Conservation (phyloP, 2,888 invertebrate species). For the Atethmia centrago region DNA sequence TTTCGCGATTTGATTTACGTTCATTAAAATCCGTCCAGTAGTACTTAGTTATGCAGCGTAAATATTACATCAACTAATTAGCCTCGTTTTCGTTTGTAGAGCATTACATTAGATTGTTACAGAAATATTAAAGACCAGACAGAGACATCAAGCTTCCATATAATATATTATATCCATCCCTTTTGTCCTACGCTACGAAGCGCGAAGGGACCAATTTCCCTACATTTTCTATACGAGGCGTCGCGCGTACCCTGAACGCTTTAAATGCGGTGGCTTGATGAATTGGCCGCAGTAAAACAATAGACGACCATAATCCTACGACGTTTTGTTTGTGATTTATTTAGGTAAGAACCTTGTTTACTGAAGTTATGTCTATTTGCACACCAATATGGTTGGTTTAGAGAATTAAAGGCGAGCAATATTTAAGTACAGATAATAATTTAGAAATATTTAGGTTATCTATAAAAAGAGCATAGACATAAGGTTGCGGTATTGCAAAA, state of each 20-base stretch:
- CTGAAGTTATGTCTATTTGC: neutral
- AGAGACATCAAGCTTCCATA: slow-evolving; percentile 7
- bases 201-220: slow-evolving; percentile 57
- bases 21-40: neutral
- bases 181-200: slow-evolving; percentile 28
- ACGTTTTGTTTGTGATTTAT: slow-evolving; percentile 33
- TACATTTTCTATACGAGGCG: slow-evolving; percentile 48
- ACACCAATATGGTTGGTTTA: neutral
- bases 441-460: too few species aligned
- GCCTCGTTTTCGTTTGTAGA: neutral
- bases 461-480: too few species aligned
- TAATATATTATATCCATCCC: neutral
- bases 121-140: slow-evolving; percentile 24
- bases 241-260: slow-evolving; percentile 21
- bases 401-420: too few species aligned
- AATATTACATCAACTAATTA: neutral
- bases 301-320: slow-evolving; percentile 22
- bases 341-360: slow-evolving; percentile 4
- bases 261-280: slow-evolving; percentile 45
- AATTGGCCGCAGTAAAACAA: slow-evolving; percentile 39
- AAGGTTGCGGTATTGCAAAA: too few species aligned
- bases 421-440: too few species aligned
- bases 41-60: neutral
- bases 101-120: neutral
- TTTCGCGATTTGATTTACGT: too few species aligned